phyloP scores from a whole-genome alignment of 2,888 invertebrate species.

The Sminthurides aquaticus region DNA sequence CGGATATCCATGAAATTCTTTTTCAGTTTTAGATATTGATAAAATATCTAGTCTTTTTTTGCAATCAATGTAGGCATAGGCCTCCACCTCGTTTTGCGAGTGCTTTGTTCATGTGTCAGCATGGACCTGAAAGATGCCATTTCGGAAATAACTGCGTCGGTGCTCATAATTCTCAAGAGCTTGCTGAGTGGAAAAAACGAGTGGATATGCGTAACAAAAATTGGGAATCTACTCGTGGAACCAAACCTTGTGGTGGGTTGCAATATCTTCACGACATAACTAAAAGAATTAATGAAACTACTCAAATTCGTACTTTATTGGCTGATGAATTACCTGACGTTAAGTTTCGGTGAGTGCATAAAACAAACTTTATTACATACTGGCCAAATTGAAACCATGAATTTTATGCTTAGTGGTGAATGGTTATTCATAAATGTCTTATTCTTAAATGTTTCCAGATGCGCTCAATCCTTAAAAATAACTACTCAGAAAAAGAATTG shows the following conservation, averaged over 20 bases:
- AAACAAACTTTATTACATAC: background rate
- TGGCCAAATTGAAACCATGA: no score
- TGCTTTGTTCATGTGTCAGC: slow-evolving; percentile 37
- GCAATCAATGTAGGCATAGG: slow-evolving; percentile 33
- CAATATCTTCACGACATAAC: slow-evolving; percentile 35
- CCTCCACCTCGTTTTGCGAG: slow-evolving; percentile 35
- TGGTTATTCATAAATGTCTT: no score
- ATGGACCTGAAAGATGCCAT: slow-evolving; percentile 53
- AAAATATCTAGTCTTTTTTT: no score
- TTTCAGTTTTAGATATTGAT: no score
- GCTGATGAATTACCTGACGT: slow-evolving; percentile 33
- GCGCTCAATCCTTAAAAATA: slow-evolving; percentile 15
- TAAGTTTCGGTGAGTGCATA: slow-evolving; percentile 31
- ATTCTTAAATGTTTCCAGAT: slow-evolving; percentile 11
- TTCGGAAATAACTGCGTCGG: slow-evolving; percentile 65
- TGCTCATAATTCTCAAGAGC: slow-evolving; percentile 64
- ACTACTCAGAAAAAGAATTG: background rate
- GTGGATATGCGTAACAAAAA: slow-evolving; percentile 15
- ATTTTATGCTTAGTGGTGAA: no score
- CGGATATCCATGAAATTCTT: background rate
- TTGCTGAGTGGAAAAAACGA: slow-evolving; percentile 62
- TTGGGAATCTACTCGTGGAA: slow-evolving; percentile 13
- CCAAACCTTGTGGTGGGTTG: slow-evolving; percentile 13
- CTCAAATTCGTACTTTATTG: slow-evolving; percentile 32
- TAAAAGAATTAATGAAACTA: slow-evolving; percentile 34